phyloP scores from a whole-genome alignment of 2,113 vertebrate species.

The Petaurus breviceps region DNA sequence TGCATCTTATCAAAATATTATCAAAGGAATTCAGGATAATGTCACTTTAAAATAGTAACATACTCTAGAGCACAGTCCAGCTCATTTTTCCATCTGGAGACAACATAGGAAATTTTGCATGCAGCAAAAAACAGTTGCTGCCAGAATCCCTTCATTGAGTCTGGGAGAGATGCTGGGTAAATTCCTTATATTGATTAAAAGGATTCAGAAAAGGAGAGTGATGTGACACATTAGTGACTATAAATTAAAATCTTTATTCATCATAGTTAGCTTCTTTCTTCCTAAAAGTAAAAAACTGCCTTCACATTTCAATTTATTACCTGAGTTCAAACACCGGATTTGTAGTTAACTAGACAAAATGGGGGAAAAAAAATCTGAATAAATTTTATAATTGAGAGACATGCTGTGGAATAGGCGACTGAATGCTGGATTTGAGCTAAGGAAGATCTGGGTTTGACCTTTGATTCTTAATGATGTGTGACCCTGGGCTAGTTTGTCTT shows the following conservation, averaged over 20 bases:
- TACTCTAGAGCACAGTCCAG: background rate
- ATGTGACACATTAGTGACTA: slow-evolving; percentile 13
- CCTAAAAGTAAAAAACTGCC: slow-evolving; percentile 41
- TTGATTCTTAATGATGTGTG: background rate
- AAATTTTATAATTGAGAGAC: slow-evolving; percentile 32
- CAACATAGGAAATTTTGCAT: slow-evolving; percentile 36
- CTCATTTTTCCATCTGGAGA: slow-evolving; percentile 43
- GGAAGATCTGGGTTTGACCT: slow-evolving; percentile 9
- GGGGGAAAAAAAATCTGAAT: slow-evolving; percentile 45
- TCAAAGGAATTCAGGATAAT: slow-evolving; percentile 10
- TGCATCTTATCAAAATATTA: background rate
- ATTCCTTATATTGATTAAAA: slow-evolving; percentile 15
- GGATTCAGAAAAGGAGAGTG: slow-evolving; percentile 23
- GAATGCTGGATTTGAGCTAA: slow-evolving; percentile 10
- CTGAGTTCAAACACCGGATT: slow-evolving; percentile 44
- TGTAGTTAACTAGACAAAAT: slow-evolving; percentile 47
- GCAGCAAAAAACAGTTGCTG: background rate
- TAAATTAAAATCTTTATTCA: slow-evolving; percentile 9
- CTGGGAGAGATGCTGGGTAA: slow-evolving; percentile 51
- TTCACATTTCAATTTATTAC: slow-evolving; percentile 54
- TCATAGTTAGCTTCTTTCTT: slow-evolving; percentile 39
- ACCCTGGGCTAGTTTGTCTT: background rate
- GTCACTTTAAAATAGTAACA: background rate
- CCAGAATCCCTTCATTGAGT: slow-evolving; percentile 29
- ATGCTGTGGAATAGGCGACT: background rate